Conservation (phyloP, 2,113 vertebrate genomes). For the Cinclus cinclus region DNA sequence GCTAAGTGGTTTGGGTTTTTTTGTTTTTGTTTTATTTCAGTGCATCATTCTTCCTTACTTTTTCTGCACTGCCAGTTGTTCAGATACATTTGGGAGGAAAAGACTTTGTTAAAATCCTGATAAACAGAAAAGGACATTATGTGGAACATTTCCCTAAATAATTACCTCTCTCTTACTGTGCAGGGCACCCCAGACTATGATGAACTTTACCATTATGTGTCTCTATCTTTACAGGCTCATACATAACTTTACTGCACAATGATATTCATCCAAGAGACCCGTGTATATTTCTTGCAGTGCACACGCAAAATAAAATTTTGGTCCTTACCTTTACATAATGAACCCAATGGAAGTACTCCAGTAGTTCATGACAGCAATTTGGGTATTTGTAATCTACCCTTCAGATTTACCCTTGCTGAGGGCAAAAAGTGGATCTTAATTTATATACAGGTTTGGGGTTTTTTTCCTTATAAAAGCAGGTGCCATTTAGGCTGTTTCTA, state of each 20-base stretch:
- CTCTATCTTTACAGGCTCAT: background rate
- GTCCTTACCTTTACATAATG: background rate
- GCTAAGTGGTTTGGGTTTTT: background rate
- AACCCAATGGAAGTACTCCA: background rate
- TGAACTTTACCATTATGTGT: background rate
- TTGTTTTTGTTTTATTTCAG: background rate
- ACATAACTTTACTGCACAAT: background rate
- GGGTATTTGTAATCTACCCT: background rate
- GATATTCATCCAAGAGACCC: background rate
- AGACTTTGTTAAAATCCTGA: background rate
- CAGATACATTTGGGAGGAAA: background rate
- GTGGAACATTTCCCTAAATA: background rate
- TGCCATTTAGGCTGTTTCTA: background rate
- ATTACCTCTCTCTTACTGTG: background rate
- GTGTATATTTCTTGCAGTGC: accelerated
- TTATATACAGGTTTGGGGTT: background rate
- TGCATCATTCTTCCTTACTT: background rate
- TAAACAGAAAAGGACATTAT: background rate
- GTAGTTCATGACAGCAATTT: background rate
- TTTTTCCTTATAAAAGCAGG: background rate
- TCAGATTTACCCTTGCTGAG: background rate
- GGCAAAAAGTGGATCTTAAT: background rate
- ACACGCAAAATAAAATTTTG: background rate
- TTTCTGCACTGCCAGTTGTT: background rate
- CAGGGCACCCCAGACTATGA: background rate